Base-by-base conservation (phyloP, 2,888 invertebrate species). In the Lithophane leautieri region DNA sequence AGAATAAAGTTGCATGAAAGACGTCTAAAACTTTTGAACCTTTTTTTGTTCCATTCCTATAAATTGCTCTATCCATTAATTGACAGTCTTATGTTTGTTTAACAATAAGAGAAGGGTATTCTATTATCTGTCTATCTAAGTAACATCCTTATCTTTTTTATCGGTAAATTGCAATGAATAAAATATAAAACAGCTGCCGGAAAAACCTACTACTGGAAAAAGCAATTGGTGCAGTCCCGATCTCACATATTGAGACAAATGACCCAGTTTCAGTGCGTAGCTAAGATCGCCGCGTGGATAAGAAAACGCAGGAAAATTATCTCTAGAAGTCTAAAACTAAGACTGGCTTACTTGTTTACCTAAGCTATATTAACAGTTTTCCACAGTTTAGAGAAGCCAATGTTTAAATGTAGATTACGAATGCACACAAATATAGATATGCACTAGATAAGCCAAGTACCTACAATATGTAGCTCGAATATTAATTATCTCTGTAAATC, bases 271-370 rank as follows among this genome's bases (percentile, higher is more conserved):
- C n/a, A 68, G 16, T n/a, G n/a, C 25, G n/a, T 54, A 22, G 16
- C 34, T 44, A 42, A 80, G 28, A 65, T 34, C 47, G 44, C 34
- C 50, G 22, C 50, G 34, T 19, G 63, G 34, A 78, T 67, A 78
- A 68, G 44, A 73, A 61, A 78, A 50, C 42, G 25, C 34, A 67
- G 4, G n/a, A 14, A 70, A 76, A 71, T 81, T 81, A 82, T 81
- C 72, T 77, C 56, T 73, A 73, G 11, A 66, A 62, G 61, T 67
- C 82, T 58, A 56, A 66, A 69, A 77, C 47, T 52, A 76, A 72
- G 66, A 34, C 67, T 52, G n/a, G 42, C 61, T 62, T 52, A 56
- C 9, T 14, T 77, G 72, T 81, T 81, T 72, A 58, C 69, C 22
- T 40, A 47, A 54, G 16, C 25, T 76, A 76, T 28, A 65, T 54